Evolutionary conservation across 30 jellyfish, hydroid and myxozoan species (phyloP).

Genomic region (Turritopsis rubra): DNA sequence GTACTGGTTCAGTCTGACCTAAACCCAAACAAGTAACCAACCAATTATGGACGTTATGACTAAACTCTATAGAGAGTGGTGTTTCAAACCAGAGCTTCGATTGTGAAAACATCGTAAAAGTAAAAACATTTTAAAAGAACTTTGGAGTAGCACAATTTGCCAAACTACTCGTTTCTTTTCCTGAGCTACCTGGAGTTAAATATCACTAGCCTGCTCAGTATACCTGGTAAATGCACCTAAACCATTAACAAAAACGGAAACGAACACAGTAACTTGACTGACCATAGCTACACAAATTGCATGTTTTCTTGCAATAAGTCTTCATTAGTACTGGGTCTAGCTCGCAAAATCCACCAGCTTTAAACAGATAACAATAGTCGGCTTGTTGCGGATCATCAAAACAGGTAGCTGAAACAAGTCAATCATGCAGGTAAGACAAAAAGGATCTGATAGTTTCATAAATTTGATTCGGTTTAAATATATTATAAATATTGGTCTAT

Average conservation of each 20-base stretch:
- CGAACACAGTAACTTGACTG: background rate
- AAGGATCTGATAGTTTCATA: background rate
- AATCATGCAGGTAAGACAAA: background rate
- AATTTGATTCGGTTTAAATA: background rate
- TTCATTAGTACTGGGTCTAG: background rate
- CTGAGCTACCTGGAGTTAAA: too few relatives aligned
- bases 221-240: background rate
- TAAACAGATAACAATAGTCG: background rate
- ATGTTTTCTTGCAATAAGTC: background rate
- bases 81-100: too few relatives aligned
- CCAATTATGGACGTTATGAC: background rate
- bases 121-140: too few relatives aligned
- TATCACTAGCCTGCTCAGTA: background rate
- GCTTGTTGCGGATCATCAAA: constrained; percentile 1
- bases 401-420: background rate
- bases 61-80: background rate
- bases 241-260: background rate
- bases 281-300: background rate
- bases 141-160: too few relatives aligned
- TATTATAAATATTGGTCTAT: background rate
- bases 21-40: too few relatives aligned
- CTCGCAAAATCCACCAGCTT: background rate
- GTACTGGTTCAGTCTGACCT: background rate
- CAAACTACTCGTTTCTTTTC: too few relatives aligned
- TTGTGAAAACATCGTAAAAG: too few relatives aligned